Percentiles rank a stretch among this genome's conserved stretches.
phyloP scores from a whole-genome alignment of 30 jellyfish, hydroid and myxozoan species.

The Hydra vulgaris region DNA sequence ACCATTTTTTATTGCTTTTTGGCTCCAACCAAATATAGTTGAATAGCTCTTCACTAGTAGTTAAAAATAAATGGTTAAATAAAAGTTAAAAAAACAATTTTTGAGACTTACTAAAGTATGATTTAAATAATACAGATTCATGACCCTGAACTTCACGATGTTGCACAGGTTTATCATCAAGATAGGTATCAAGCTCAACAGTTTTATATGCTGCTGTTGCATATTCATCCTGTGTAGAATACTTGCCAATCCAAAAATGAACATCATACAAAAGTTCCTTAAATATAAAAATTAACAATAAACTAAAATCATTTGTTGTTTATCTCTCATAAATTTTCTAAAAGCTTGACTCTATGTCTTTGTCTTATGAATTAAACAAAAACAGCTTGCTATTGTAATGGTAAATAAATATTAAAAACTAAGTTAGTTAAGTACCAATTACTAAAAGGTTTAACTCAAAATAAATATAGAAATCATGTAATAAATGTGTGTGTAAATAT shows the following conservation, averaged over 20 bases:
- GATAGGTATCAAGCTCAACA: conserved; percentile 89
- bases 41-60: background rate
- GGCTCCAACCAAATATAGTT: background rate
- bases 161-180: conserved; percentile 96
- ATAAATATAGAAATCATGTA: too few species aligned
- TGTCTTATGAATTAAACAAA: too few species aligned
- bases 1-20: too few species aligned
- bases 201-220: conserved; percentile 99
- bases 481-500: too few species aligned
- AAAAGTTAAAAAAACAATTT: too few species aligned
- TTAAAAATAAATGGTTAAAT: background rate
- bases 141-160: conserved; percentile 95
- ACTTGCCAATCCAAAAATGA: conserved; percentile 96
- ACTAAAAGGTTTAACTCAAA: too few species aligned
- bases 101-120: conserved; percentile 46
- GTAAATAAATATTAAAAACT: too few species aligned
- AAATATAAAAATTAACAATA: background rate
- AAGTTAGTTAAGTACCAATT: too few species aligned
- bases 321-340: too few species aligned
- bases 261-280: conserved; percentile 83
- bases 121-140: conserved; percentile 73
- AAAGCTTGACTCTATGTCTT: too few species aligned
- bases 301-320: too few species aligned
- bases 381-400: too few species aligned
- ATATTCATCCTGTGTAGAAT: conserved; percentile 94